These are phyloP conservation scores for Macrotis lagotis DNA, from an alignment of 2,113 vertebrate species.

Conservation along the genomic window DNA sequence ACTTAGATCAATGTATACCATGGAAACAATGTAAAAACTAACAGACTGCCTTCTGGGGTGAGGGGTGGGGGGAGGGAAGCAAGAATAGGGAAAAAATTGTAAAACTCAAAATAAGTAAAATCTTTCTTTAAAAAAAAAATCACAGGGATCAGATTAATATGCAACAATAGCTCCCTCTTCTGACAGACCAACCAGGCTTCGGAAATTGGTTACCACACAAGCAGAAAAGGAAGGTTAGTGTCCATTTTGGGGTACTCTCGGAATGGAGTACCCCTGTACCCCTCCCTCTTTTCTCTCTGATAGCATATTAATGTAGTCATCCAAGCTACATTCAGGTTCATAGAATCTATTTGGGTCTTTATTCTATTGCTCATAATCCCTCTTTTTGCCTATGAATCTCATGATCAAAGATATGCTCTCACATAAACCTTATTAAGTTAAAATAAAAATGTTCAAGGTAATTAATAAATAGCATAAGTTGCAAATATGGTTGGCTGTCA, in stretches of 20 bases:
- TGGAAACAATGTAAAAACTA: too few species aligned
- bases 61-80: too few species aligned
- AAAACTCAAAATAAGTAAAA: too few species aligned
- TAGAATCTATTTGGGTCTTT: neutral
- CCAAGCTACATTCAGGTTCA: neutral
- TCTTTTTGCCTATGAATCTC: neutral
- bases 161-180: neutral
- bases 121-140: too few species aligned
- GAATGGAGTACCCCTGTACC: too few species aligned
- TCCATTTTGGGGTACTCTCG: neutral
- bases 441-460: neutral
- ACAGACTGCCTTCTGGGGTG: too few species aligned
- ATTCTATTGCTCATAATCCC: neutral
- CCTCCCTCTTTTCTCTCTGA: neutral
- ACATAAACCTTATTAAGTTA: neutral
- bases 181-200: neutral
- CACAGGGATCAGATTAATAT: neutral
- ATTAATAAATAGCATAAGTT: neutral
- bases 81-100: too few species aligned
- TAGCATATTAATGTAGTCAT: neutral
- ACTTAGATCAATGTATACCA: too few species aligned
- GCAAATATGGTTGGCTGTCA: neutral
- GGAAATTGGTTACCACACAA: neutral
- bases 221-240: neutral
- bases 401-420: neutral